Base-by-base conservation (phyloP, 2,888 invertebrate species). In the Mythimna albipuncta region DNA sequence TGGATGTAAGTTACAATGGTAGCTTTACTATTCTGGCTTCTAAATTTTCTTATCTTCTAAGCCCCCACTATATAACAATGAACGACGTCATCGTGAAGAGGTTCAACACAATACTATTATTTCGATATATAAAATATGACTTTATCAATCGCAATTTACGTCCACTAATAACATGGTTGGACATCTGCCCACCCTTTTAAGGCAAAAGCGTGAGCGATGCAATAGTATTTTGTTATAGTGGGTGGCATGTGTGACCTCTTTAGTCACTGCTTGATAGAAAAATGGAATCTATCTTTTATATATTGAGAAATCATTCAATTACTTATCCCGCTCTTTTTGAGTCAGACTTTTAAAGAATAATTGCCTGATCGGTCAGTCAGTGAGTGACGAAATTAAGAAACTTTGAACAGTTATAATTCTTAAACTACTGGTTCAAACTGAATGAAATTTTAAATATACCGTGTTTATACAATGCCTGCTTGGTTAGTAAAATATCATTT, bases 131-230 rank as follows among this genome's bases (percentile, higher is more conserved):
- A 64, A 69, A 32, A 32, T 44, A 59, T 35, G 5, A 65, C 52
- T 58, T 19, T 52, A 63, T 63, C 32, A 47, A 54, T 63, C 6
- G 35, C 21, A 58, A 50, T 55, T 76, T 41, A 72, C 67, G 66
- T 41, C 63, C 38, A 11, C n/a, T 69, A 52, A 47, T 70, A 61
- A 71, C 44, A 32, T 58, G 55, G 38, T 54, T 62, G 57, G 64
- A 41, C 52, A 54, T 68, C 69, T 69, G 65, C 69, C 54, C 32
- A 58, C 11, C 68, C 62, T 26, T 77, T 26, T 78, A 74, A 26
- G 74, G 50, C 16, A 4, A 59, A 54, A 77, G 78, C 77, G 78
- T 77, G 77, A 77, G 78, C 73, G 77, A 38, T 13, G 64, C 52
- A 26, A 77, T n/a, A 16, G n/a, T 38, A n/a, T 66, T 55, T 11